Conservation (phyloP, 2,113 vertebrate species). For the Chloroceryle aenea region DNA sequence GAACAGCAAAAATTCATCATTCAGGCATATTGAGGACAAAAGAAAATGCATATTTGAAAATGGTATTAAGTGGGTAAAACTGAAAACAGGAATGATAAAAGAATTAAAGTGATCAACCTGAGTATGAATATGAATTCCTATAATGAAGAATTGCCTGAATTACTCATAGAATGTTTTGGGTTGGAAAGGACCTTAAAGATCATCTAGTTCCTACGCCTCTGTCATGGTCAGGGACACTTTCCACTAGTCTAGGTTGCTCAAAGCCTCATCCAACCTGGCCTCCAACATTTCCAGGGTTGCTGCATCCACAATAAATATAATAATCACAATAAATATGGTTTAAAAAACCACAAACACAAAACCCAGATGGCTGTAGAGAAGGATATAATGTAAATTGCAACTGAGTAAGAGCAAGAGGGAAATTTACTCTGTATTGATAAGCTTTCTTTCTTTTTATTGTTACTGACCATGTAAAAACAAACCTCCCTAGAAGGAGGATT, state of each 20-base stretch:
- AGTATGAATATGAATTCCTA: not conserved
- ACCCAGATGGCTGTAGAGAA: not conserved
- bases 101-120: not conserved
- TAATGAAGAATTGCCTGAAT: not conserved
- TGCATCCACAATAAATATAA: not conserved
- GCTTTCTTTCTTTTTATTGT: not conserved
- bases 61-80: not conserved
- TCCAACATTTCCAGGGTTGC: not conserved
- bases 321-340: not conserved
- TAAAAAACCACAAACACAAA: not conserved
- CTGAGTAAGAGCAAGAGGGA: not conserved
- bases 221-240: not conserved
- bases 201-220: not conserved
- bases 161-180: not conserved
- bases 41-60: not conserved
- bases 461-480: not conserved
- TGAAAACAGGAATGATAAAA: not conserved
- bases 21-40: not conserved
- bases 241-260: not conserved
- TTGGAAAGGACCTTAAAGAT: not conserved
- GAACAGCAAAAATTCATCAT: not conserved
- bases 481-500: not conserved
- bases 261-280: not conserved
- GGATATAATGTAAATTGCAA: not conserved
- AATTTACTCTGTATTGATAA: not conserved